phyloP scores from a whole-genome alignment of 1,140 invertebrate species.

The Zeugodacus cucurbitae region DNA sequence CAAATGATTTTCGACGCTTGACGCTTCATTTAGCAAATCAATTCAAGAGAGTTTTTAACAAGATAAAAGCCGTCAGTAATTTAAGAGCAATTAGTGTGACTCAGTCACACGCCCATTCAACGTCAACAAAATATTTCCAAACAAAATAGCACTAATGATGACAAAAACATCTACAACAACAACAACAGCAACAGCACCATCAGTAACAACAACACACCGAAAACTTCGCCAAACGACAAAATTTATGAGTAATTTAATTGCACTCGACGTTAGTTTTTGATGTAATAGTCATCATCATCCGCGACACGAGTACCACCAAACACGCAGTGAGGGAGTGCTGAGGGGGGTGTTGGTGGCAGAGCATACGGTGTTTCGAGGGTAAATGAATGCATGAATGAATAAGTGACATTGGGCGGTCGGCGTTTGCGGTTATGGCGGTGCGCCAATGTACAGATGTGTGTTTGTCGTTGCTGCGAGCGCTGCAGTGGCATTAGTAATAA shows the following conservation, averaged over 20 bases:
- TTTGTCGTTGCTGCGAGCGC: not conserved
- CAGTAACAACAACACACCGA: not conserved
- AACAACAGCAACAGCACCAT: not conserved
- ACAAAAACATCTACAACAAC: not conserved
- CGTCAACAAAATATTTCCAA: slow-evolving; percentile 11
- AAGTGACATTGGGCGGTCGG: not conserved
- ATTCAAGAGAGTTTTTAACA: slow-evolving; percentile 10
- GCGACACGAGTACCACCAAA: not conserved
- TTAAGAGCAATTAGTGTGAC: slow-evolving; percentile 38
- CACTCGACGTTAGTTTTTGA: slow-evolving; percentile 31
- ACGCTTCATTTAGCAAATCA: slow-evolving; percentile 24
- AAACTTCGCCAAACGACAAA: slow-evolving; percentile 36
- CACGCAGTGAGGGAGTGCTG: not conserved
- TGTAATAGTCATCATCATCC: slow-evolving; percentile 29
- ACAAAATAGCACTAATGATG: slow-evolving; percentile 12
- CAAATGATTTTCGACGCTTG: not conserved
- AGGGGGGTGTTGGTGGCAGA: not conserved
- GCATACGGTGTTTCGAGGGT: not conserved
- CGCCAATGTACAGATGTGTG: not conserved
- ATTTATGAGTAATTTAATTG: slow-evolving; percentile 39
- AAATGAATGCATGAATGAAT: slow-evolving; percentile 4
- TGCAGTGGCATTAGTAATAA: not conserved
- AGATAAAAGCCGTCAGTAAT: not conserved
- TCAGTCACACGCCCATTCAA: slow-evolving; percentile 21
- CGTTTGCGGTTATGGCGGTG: not conserved